These are phyloP conservation scores for Allygus modestus DNA, from an alignment of 2,888 invertebrate genomes.

Conservation along the genomic window DNA sequence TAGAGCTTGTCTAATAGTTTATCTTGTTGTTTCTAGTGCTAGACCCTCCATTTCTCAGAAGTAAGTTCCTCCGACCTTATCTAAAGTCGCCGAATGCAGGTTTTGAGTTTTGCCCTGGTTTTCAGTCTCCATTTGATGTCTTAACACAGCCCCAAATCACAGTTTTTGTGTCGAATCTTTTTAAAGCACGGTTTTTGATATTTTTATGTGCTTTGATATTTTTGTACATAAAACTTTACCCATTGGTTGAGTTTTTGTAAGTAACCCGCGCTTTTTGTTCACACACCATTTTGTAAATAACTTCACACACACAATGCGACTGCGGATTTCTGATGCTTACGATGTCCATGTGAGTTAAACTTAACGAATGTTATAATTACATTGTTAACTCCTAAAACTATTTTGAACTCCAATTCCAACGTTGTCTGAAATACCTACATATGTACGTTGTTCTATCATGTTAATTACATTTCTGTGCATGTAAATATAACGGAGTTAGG, in stretches of 20 bases:
- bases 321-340: not conserved
- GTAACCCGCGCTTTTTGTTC: constrained; percentile 53
- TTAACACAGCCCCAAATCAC: constrained; percentile 49
- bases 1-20: constrained; percentile 53
- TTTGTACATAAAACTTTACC: constrained; percentile 55
- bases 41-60: constrained; percentile 59
- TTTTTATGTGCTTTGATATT: constrained; percentile 60
- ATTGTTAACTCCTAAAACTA: too few relatives aligned
- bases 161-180: constrained; percentile 52
- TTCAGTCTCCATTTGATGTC: constrained; percentile 50
- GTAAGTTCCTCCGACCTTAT: constrained; percentile 45
- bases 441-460: too few relatives aligned
- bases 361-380: too few relatives aligned
- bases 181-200: constrained; percentile 59
- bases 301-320: constrained; percentile 15
- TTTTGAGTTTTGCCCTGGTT: constrained; percentile 59
- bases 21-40: constrained; percentile 58
- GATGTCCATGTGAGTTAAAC: not conserved
- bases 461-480: too few relatives aligned
- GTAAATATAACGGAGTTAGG: too few relatives aligned
- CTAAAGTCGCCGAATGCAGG: constrained; percentile 50
- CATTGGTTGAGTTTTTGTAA: constrained; percentile 52
- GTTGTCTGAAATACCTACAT: too few relatives aligned
- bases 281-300: constrained; percentile 47
- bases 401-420: too few relatives aligned